These are phyloP conservation scores for Plecotus auritus DNA, from an alignment of 2,113 vertebrate species.

Conservation along the genomic window DNA sequence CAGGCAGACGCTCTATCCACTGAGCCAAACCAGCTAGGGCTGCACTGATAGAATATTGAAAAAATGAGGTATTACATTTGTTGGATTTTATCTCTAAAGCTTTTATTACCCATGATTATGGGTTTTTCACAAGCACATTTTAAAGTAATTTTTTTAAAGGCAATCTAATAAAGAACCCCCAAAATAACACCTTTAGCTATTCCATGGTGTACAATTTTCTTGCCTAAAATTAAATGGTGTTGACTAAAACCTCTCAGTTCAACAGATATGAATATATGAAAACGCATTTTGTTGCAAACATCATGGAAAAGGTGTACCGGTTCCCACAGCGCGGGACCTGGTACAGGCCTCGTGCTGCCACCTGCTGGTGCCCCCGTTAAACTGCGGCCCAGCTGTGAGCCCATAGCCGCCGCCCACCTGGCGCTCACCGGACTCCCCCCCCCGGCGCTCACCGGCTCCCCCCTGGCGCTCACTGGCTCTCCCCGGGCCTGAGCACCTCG, in stretches of 20 bases:
- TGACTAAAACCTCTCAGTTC: neutral
- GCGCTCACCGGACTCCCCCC: too few species aligned
- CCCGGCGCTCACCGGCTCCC: too few species aligned
- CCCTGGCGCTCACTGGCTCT: too few species aligned
- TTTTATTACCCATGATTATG: neutral
- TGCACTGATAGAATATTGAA: too few species aligned
- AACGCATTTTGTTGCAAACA: neutral
- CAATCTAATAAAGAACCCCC: neutral
- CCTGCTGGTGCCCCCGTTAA: neutral
- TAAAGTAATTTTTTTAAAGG: neutral
- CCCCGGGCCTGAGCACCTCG: neutral
- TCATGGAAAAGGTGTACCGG: rapidly evolving
- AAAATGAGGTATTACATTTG: neutral
- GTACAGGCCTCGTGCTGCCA: neutral
- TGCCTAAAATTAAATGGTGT: neutral
- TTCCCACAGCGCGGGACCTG: neutral
- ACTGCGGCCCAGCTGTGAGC: neutral
- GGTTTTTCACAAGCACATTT: neutral
- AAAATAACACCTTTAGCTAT: neutral
- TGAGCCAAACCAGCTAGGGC: too few species aligned
- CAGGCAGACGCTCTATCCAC: too few species aligned
- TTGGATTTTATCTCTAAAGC: neutral
- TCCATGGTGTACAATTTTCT: neutral
- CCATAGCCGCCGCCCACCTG: too few species aligned
- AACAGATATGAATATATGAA: neutral